Base-by-base conservation (phyloP, 2,113 vertebrate species). In the Clarias macrocephalus region DNA sequence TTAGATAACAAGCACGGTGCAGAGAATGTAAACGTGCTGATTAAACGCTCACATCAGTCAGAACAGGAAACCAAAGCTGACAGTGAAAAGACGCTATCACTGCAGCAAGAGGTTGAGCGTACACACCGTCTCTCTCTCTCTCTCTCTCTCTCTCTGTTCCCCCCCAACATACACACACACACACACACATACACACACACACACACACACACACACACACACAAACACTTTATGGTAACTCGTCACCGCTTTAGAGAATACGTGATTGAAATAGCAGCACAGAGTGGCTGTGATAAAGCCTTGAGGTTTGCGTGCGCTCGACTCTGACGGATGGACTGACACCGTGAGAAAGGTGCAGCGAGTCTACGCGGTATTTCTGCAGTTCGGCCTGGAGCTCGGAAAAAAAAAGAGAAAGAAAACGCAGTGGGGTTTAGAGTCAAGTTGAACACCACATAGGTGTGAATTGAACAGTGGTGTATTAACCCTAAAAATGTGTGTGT, bases 31-130 rank as follows among this genome's bases (percentile, higher is more conserved):
- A 83, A 86, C 60, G 84, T 88, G 84, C 77, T 72, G 82, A 88
- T 83, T 60, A 62, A 79, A 30, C 52, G 48, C 75, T 77, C 72
- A 11, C 73, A 73, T 56, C 83, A 87, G 82, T 92, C 87, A 91
- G 88, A 93, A 94, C 94, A 94, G 94, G 94, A 94, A 94, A 94
- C 93, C 92, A 91, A 89, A 81, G 3, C 60, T 85, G 83, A 59
- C 72, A 84, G 85, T 19, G 30, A 90, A 88, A 88, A 88, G 90
- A 90, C 87, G 33, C 88, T 93, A 91, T 93, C 91, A 92, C 90
- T 90, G 88, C 90, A 89, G 87, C 90, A 87, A 93, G 89, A 92
- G 89, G 86, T 88, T 54, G 75, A 76, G 73, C 5, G 0, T 28
- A 25, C 25, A 48, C 48, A 75, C 37, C 48, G 19, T 6, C 59